Evolutionary conservation across 2,113 vertebrate species (phyloP).

Genomic region (Bucco capensis): DNA sequence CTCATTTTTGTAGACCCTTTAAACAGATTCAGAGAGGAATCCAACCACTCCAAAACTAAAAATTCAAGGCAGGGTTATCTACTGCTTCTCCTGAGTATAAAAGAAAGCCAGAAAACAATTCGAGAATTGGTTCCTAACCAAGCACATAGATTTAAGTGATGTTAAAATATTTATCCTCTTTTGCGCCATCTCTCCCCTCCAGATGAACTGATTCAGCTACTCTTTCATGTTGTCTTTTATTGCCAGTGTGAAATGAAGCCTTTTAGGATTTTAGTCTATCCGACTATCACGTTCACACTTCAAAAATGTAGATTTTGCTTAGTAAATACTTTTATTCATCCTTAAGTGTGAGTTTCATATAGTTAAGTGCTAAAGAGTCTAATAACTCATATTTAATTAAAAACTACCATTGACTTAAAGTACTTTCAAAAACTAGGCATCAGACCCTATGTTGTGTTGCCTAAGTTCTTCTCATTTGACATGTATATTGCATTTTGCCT

Average conservation of each 20-base stretch:
- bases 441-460: not conserved
- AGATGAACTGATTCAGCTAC: not conserved
- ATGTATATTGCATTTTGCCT: not conserved
- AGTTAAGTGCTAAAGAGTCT: no score
- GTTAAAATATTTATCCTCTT: not conserved
- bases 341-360: no score
- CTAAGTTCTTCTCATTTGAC: not conserved
- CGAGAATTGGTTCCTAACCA: accelerated
- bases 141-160: no score
- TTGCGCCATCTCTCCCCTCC: not conserved
- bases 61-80: not conserved
- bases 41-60: accelerated
- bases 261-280: no score
- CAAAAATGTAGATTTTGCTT: no score
- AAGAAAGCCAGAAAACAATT: not conserved
- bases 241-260: accelerated
- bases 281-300: no score
- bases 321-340: no score
- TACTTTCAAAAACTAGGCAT: not conserved
- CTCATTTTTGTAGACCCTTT: not conserved
- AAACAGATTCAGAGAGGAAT: not conserved
- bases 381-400: no score
- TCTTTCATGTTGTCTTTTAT: accelerated
- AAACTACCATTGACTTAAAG: no score
- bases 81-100: not conserved